These are phyloP conservation scores for Metalampra italica DNA, from an alignment of 2,888 invertebrate species.

Conservation along the genomic window DNA sequence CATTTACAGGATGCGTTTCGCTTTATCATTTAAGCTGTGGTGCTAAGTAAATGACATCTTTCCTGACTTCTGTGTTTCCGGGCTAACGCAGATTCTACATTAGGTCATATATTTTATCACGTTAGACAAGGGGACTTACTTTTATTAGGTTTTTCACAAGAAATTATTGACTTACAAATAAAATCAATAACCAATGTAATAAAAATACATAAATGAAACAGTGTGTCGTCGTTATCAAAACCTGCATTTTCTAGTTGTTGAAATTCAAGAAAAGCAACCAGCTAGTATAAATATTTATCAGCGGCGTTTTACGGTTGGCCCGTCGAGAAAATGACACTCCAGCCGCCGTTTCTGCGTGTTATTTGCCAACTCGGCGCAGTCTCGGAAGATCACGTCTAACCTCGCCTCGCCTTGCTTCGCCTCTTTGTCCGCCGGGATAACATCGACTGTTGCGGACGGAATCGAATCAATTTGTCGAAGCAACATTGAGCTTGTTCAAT, in stretches of 20 bases:
- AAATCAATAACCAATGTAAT: no score
- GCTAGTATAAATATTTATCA: slow-evolving; percentile 29
- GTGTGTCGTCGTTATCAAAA: no score
- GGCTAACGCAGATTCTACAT: no score
- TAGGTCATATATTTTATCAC: no score
- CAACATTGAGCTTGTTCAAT: slow-evolving; percentile 39
- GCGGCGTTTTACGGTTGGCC: slow-evolving; percentile 29
- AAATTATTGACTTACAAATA: no score
- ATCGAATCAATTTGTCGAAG: slow-evolving; percentile 67
- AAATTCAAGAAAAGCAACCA: background rate
- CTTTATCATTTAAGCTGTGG: no score
- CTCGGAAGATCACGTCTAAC: slow-evolving; percentile 1
- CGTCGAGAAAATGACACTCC: slow-evolving; percentile 26
- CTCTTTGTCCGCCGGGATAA: slow-evolving; percentile 28
- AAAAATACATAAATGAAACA: no score
- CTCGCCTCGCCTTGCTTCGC: slow-evolving; percentile 8
- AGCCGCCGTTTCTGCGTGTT: slow-evolving; percentile 15
- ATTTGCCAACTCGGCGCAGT: slow-evolving; percentile 18
- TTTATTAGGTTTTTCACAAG: no score
- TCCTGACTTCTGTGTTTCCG: no score
- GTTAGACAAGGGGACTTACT: no score
- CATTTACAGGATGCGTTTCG: no score
- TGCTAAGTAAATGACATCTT: no score
- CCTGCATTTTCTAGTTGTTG: background rate
- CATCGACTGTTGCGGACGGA: slow-evolving; percentile 50